Evolutionary conservation across 2,888 invertebrate genomes (phyloP).

Genomic region (Drosophila ustulata): DNA sequence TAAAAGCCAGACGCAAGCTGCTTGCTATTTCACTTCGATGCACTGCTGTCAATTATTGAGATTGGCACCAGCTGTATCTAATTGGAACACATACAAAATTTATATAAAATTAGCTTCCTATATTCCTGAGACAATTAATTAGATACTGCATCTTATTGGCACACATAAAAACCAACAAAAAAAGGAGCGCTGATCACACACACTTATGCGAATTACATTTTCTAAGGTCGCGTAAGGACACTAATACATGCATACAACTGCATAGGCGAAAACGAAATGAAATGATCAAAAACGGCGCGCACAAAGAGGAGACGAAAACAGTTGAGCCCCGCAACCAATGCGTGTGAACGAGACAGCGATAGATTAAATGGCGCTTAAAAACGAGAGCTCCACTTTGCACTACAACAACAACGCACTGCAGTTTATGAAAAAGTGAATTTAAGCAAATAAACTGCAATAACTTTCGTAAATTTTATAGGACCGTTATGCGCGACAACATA

Average conservation of each 20-base stretch:
- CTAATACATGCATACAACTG: background rate
- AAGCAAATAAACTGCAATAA: background rate
- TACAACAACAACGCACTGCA: background rate
- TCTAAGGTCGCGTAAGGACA: background rate
- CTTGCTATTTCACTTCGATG: background rate
- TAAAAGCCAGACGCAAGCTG: background rate
- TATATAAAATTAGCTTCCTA: no score
- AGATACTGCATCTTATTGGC: background rate
- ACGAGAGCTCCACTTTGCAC: background rate
- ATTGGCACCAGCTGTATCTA: no score
- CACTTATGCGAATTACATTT: background rate
- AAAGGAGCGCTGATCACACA: background rate
- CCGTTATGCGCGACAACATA: background rate
- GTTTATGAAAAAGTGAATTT: conserved; percentile 3
- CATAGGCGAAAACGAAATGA: background rate
- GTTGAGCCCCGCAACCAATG: background rate
- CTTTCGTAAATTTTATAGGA: background rate
- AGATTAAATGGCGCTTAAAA: conserved; percentile 5
- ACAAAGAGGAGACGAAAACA: background rate
- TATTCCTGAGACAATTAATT: no score
- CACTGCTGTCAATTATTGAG: no score
- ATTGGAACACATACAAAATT: no score
- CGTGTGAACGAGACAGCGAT: background rate
- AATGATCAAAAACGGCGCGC: background rate
- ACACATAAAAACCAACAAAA: background rate